phyloP scores from a whole-genome alignment of 2,113 vertebrate species.

The Manacus vitellinus region DNA sequence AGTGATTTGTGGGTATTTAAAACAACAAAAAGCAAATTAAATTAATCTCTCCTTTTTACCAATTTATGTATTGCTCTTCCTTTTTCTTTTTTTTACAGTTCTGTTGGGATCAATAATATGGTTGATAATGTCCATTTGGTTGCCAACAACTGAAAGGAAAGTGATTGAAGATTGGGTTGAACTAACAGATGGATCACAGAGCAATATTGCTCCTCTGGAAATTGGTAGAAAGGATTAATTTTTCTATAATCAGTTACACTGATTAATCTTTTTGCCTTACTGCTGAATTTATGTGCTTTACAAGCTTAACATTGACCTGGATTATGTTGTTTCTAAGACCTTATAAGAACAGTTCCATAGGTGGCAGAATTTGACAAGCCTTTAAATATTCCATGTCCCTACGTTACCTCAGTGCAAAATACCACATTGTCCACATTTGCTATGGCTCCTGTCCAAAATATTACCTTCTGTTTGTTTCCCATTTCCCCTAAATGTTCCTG shows the following conservation, averaged over 20 bases:
- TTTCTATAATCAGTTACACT: not conserved
- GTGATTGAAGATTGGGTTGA: not conserved
- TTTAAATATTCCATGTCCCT: not conserved
- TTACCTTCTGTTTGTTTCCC: not conserved
- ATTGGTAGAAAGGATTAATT: not conserved
- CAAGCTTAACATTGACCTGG: not conserved
- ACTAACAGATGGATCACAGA: not conserved
- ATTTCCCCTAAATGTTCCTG: not conserved
- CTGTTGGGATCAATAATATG: slow-evolving; percentile 76
- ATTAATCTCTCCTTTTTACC: not conserved
- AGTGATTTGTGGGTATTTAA: not conserved
- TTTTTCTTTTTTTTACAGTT: not conserved
- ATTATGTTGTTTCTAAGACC: not conserved
- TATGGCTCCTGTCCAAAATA: not conserved
- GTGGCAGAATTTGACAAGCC: not conserved
- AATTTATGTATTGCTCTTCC: not conserved
- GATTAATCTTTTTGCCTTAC: not conserved
- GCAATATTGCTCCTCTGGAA: not conserved
- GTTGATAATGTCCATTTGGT: slow-evolving; percentile 70
- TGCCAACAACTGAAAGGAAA: not conserved
- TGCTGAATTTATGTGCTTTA: not conserved
- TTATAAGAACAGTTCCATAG: not conserved
- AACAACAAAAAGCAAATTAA: not conserved
- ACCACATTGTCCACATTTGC: not conserved
- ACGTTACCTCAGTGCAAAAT: not conserved